phyloP scores from a whole-genome alignment of 2,797 vertebrate genomes.

The Syngnathus acus region DNA sequence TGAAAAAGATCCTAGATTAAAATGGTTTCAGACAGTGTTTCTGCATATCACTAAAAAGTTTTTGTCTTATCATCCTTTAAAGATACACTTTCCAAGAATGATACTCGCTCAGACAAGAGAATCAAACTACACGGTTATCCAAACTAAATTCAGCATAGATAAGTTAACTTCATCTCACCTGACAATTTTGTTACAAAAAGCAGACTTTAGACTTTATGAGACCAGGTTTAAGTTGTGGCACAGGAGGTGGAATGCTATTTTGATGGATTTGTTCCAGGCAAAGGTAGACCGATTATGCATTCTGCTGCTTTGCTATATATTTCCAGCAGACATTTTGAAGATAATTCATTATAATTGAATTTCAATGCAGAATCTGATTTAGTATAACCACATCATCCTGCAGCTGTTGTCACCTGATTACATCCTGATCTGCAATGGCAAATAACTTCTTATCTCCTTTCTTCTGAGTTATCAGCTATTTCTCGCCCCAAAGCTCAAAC shows the following conservation, averaged over 20 bases:
- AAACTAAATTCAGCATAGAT: background rate
- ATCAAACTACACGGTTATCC: background rate
- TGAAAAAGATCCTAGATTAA: background rate
- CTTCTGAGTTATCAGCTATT: constrained; percentile 42
- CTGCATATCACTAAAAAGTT: background rate
- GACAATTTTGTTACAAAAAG: too few relatives aligned
- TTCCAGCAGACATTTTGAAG: too few relatives aligned
- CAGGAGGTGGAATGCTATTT: too few relatives aligned
- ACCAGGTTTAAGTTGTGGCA: too few relatives aligned
- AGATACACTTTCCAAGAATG: background rate
- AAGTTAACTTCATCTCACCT: background rate
- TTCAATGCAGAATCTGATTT: background rate
- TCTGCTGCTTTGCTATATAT: background rate
- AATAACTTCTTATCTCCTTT: constrained; percentile 31
- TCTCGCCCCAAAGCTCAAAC: constrained; percentile 35
- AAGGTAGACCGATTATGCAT: background rate
- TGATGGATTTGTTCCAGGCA: background rate
- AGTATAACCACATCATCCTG: background rate
- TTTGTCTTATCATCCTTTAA: background rate
- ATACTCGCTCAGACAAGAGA: background rate
- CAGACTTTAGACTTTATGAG: too few relatives aligned
- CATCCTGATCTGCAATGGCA: constrained; percentile 15
- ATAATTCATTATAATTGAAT: background rate
- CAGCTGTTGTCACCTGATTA: constrained; percentile 12
- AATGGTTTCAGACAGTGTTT: background rate